Evolutionary conservation across 2,113 vertebrate genomes (phyloP), one percentile per base, ranked within the genome.

Genomic region (Burhinus oedicnemus): DNA sequence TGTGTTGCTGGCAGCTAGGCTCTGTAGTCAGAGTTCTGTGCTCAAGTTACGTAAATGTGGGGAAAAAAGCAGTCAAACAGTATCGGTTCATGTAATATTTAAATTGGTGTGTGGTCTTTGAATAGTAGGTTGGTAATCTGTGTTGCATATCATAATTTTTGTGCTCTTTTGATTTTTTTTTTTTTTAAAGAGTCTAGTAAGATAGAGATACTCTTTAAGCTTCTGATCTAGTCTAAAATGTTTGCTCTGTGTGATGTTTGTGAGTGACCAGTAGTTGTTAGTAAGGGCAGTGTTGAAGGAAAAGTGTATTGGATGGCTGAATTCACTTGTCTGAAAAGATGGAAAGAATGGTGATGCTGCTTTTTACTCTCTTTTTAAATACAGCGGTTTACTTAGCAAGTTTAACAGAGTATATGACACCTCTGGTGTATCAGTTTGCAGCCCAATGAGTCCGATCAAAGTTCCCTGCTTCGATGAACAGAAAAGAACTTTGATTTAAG

Each of bases 361-460:
- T 55, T 77, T 94, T 74, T 81, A 11, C 6, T 60, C 6, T 10
- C 4, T 54, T 58, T 70, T 64, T 5, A 87, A 52, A 14, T 77
- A 29, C 3, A 69, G 25, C 1, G 15, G 14, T 13, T 34, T 68
- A 69, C 22, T 76, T 12, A n/a, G 17, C 3, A 60, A 75, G 29
- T 87, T 74, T 75, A 38, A 20, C 7, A 18, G 26, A 38, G 13
- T 26, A 2, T 40, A 13, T 51, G 52, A 20, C 8, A 4, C 16
- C 21, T 45, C 8, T 85, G n/a, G 15, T 29, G 1, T 54, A 9
- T 49, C 49, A 38, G 34, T 30, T 1, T 49, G 32, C 15, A 92
- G 17, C 19, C 20, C 4, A 5, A 0, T 44, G 51, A 60, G 18
- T 52, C 45, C 11, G 13, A 42, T 57, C 0, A 1, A 55, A 86